Conservation (phyloP, 2,113 vertebrate genomes). For the Marcusenius ussheri region DNA sequence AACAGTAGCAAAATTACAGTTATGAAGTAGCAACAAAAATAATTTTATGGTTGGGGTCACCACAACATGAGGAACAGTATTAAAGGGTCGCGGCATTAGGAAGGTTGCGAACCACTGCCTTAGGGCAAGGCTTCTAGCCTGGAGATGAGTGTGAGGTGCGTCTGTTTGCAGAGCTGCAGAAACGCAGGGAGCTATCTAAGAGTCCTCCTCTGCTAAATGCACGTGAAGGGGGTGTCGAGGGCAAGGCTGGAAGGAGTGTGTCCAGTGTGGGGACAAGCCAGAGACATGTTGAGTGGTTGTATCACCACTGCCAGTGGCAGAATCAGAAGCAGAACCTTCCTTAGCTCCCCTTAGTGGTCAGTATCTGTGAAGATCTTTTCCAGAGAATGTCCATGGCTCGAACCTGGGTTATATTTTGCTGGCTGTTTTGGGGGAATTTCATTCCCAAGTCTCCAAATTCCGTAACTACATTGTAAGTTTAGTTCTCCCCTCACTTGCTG, state of each 20-base stretch:
- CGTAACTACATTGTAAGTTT: background rate
- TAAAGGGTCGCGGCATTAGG: no score
- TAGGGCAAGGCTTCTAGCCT: conserved; percentile 56
- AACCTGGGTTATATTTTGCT: background rate
- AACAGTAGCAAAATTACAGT: no score
- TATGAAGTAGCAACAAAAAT: no score
- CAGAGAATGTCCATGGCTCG: background rate
- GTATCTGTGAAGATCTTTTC: background rate
- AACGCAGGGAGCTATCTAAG: conserved; percentile 38
- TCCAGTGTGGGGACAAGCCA: background rate
- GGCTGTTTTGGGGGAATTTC: background rate
- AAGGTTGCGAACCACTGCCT: no score
- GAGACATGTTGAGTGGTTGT: background rate
- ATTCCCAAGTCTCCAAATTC: background rate
- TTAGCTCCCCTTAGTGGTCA: background rate
- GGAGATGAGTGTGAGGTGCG: conserved; percentile 45
- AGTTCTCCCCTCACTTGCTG: background rate
- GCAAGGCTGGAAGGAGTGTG: background rate
- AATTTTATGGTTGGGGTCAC: no score
- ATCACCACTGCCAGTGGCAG: background rate
- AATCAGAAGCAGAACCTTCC: background rate
- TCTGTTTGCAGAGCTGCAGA: conserved; percentile 65
- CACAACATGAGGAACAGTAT: no score
- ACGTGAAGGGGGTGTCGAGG: background rate
- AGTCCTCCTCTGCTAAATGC: conserved; percentile 31